Evolutionary conservation across 1,140 invertebrate species (phyloP).

Genomic region (Ctenoplectra terminalis): DNA sequence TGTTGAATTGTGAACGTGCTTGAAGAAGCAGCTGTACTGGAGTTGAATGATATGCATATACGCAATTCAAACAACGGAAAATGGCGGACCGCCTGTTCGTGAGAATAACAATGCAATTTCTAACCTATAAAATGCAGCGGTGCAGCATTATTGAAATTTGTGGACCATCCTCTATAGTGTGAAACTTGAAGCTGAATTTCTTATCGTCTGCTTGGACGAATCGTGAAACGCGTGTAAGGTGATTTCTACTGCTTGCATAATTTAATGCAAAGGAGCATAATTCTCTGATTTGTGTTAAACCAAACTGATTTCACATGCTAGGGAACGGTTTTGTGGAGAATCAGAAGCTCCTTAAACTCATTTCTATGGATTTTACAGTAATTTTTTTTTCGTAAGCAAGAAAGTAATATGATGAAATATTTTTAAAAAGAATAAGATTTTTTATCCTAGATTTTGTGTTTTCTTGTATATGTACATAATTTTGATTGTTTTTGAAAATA

Average conservation of each 20-base stretch:
- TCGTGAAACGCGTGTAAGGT: background rate
- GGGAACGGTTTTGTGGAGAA: background rate
- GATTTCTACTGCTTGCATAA: background rate
- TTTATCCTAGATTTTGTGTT: no score
- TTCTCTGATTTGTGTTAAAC: no score
- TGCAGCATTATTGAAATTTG: constrained; percentile 45
- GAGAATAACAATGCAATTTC: constrained; percentile 77
- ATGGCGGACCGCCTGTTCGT: constrained; percentile 13
- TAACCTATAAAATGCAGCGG: constrained; percentile 46
- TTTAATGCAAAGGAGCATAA: background rate
- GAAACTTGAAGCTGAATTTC: background rate
- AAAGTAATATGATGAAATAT: no score
- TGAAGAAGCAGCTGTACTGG: constrained; percentile 71
- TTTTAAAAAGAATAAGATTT: no score
- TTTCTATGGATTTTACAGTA: no score
- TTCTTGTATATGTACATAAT: no score
- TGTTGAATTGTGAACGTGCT: constrained; percentile 69
- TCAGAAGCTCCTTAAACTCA: no score
- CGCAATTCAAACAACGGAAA: constrained; percentile 20
- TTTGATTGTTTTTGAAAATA: no score
- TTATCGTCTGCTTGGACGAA: background rate
- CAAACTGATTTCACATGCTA: background rate
- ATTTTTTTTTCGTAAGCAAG: no score
- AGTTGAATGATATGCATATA: constrained; percentile 69
- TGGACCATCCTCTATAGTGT: background rate